Evolutionary conservation across 2,113 vertebrate genomes (phyloP).

Genomic region (Hystrix cristata): DNA sequence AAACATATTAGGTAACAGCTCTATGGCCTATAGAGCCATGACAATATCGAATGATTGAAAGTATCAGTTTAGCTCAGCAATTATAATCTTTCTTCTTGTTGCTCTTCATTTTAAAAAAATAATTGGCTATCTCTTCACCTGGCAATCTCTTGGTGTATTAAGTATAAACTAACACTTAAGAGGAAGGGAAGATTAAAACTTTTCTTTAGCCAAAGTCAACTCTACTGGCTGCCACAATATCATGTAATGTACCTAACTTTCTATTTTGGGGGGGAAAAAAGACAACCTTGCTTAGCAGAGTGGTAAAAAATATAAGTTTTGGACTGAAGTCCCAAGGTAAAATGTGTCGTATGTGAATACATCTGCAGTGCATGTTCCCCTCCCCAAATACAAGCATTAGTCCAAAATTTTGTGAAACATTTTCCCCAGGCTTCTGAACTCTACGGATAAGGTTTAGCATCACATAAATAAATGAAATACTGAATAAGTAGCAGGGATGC

Average conservation of each 20-base stretch:
- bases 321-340: background rate
- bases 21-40: background rate
- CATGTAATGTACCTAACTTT: background rate
- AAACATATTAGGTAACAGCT: background rate
- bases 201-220: background rate
- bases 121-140: background rate
- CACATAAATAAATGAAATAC: background rate
- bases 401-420: conserved; percentile 30
- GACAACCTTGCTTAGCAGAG: background rate
- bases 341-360: background rate
- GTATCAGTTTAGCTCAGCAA: background rate
- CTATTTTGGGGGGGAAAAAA: background rate
- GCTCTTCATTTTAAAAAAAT: conserved; percentile 49
- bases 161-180: conserved; percentile 30
- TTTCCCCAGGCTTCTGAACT: background rate
- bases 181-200: background rate
- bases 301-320: background rate
- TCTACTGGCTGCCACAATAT: background rate
- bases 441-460: background rate
- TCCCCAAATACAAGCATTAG: background rate
- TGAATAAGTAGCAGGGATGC: background rate
- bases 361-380: background rate
- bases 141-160: background rate
- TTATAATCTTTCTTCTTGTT: background rate
- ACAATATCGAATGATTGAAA: background rate